A percentile compares a stretch with the other conserved stretches of the same genome.
Conservation (phyloP, 2,888 invertebrate genomes). For the Drosophila fulvimacula region DNA sequence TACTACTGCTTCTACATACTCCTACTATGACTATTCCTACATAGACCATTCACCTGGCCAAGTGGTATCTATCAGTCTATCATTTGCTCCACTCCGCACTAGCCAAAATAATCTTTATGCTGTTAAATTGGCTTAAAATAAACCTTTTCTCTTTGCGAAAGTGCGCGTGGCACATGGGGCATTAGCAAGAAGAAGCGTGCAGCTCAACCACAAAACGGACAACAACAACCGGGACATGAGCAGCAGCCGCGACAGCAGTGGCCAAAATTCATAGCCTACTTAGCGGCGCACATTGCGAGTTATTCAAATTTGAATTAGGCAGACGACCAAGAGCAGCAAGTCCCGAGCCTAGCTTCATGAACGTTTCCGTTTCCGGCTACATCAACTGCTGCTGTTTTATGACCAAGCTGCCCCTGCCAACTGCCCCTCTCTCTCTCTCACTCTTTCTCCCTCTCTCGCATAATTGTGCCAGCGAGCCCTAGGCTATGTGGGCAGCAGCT, state of each 20-base stretch:
- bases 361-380: conserved; percentile 3
- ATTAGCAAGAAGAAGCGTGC: conserved; percentile 3
- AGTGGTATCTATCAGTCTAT: not conserved
- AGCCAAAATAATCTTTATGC: not conserved
- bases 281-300: conserved; percentile 65
- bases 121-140: conserved; percentile 11
- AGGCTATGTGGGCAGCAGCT: conserved; percentile 37
- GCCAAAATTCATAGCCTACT: conserved; percentile 68
- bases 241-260: conserved; percentile 4
- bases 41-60: not conserved
- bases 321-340: not conserved
- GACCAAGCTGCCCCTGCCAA: not conserved
- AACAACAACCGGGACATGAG: conserved; percentile 5
- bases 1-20: not conserved
- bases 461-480: conserved; percentile 2
- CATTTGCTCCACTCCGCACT: not conserved
- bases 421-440: not conserved
- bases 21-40: not conserved
- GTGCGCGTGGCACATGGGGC: conserved; percentile 17
- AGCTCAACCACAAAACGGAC: conserved; percentile 8
- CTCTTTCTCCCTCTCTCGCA: not conserved
- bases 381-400: conserved; percentile 17
- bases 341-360: not conserved
- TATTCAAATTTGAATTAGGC: conserved; percentile 76
- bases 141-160: conserved; percentile 4